Percentiles rank a stretch among this genome's conserved stretches.
Conservation (phyloP, 2,797 vertebrate species). For the Pipistrellus nathusii region DNA sequence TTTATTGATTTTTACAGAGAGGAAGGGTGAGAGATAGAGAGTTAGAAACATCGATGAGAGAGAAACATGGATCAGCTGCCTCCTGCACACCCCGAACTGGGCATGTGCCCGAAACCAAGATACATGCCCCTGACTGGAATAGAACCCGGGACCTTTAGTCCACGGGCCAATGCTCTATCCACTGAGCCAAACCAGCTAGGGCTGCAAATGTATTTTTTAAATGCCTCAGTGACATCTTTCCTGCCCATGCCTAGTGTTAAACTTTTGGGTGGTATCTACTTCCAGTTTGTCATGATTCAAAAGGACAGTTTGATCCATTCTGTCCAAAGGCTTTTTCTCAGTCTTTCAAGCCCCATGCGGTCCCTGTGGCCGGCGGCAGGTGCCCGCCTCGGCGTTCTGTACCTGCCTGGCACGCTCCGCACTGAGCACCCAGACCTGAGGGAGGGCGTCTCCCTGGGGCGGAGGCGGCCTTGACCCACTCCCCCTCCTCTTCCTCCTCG, state of each 20-base stretch:
- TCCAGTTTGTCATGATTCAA: neutral
- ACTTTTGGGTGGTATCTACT: neutral
- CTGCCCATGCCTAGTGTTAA: neutral
- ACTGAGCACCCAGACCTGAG: neutral
- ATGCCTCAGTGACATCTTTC: neutral
- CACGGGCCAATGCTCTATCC: too few relatives aligned
- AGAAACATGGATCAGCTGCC: too few relatives aligned
- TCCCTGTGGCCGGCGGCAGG: neutral
- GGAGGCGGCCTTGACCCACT: neutral
- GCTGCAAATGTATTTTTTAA: neutral
- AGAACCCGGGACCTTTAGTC: too few relatives aligned
- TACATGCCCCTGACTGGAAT: too few relatives aligned
- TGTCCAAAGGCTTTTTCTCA: neutral
- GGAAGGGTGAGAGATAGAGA: too few relatives aligned
- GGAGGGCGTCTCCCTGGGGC: neutral
- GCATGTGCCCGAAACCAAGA: too few relatives aligned
- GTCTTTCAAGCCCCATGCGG: neutral
- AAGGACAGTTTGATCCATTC: slow-evolving; percentile 22
- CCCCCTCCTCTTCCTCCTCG: neutral
- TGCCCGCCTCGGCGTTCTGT: neutral
- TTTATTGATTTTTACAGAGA: too few relatives aligned
- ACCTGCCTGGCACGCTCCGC: neutral
- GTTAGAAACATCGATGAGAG: too few relatives aligned
- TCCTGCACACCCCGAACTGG: too few relatives aligned
- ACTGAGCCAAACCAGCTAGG: too few relatives aligned